Base-by-base conservation (phyloP, 2,888 invertebrate species). In the Electrophaes corylata region DNA sequence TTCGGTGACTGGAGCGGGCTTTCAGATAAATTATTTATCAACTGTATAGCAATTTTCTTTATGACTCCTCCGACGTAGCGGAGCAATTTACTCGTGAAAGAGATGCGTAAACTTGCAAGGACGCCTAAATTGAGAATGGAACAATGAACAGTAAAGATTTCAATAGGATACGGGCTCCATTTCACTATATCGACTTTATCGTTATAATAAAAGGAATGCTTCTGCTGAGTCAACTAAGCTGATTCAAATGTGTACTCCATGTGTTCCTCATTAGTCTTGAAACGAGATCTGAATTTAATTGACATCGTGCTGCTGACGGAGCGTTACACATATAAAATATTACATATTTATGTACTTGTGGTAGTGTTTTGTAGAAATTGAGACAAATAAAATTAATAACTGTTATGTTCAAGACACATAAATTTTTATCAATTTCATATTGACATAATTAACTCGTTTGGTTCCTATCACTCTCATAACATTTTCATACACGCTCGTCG, bases 31-130 rank as follows among this genome's bases (percentile, higher is more conserved):
- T 91, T 91, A 91, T 91, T 91, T 91, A 91, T 91, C 91, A 91
- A 91, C 90, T 90, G 91, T 91, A 91, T 90, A 88, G 91, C 91
- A 91, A 91, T 91, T 91, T 91, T 91, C 91, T 91, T 91, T 91
- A 91, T 89, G 91, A 91, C 90, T 91, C 91, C 90, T 90, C 90
- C 88, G 89, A 86, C 90, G 90, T 84, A 87, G 86, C 87, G 83
- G 84, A 88, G 91, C 90, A 91, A 91, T 91, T 91, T 91, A 82
- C 86, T 88, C 83, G 79, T 81, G 90, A 88, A 89, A 86, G 89
- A 89, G 88, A 91, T 90, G 90, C 91, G 90, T 91, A 88, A 88
- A 90, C 88, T 90, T 89, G 88, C 88, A 87, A 88, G 86, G 86
- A 88, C 87, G 83, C 78, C 79, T 77, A 84, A 88, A 88, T 89